Percentiles rank a stretch among this genome's conserved stretches.
Evolutionary conservation across 2,113 vertebrate species (phyloP).

Genomic region (Phyllopteryx taeniolatus): DNA sequence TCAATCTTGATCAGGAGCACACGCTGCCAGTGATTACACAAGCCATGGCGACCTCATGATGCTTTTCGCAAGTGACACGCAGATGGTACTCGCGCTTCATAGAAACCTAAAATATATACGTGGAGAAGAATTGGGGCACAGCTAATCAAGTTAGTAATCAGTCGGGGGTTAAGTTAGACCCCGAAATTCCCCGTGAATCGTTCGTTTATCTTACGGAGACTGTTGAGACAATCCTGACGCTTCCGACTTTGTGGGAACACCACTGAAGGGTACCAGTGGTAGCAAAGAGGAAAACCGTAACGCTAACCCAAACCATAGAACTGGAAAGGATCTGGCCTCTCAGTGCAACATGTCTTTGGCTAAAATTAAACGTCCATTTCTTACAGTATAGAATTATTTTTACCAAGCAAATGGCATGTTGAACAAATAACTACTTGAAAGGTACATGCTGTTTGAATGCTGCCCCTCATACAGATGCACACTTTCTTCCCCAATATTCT

Average conservation of each 20-base stretch:
- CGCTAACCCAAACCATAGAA: background rate
- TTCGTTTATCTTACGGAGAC: background rate
- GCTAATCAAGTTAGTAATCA: background rate
- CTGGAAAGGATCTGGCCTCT: background rate
- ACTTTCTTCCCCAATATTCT: no score
- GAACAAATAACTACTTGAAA: no score
- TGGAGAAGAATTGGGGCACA: background rate
- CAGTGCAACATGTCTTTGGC: background rate
- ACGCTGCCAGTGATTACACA: constrained; percentile 31
- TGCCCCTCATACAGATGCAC: no score
- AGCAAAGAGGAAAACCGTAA: background rate
- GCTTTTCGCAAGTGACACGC: background rate
- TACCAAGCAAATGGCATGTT: no score
- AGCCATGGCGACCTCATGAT: background rate
- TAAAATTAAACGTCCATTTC: no score
- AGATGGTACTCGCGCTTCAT: background rate
- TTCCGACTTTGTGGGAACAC: background rate
- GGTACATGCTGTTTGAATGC: no score
- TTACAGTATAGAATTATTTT: no score
- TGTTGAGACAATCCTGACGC: background rate
- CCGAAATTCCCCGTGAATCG: background rate
- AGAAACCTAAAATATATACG: background rate
- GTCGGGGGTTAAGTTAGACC: background rate
- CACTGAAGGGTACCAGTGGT: background rate
- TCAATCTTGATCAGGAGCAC: background rate